Evolutionary conservation across 2,888 invertebrate genomes (phyloP).

Genomic region (Nomada fucata): DNA sequence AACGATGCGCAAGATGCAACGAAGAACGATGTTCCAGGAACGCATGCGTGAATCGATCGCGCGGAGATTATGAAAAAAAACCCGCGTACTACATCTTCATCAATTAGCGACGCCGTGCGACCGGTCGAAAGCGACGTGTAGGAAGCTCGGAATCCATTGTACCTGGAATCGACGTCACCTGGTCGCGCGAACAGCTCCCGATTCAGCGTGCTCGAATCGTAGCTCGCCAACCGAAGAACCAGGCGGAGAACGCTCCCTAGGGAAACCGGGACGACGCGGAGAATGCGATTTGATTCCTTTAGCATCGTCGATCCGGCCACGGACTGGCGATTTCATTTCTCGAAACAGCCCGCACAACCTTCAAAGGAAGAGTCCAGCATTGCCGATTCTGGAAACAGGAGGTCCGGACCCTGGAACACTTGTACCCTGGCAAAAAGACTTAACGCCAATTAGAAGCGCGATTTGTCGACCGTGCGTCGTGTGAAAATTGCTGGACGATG

Average conservation of each 20-base stretch:
- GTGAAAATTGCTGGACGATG: slow-evolving; percentile 36
- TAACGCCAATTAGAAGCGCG: slow-evolving; percentile 55
- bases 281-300: slow-evolving; percentile 80
- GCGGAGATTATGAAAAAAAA: slow-evolving; percentile 64
- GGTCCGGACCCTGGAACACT: slow-evolving; percentile 39
- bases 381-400: slow-evolving; percentile 47
- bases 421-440: slow-evolving; percentile 34
- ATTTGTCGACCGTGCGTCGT: slow-evolving; percentile 47
- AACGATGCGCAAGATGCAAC: no score
- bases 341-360: slow-evolving; percentile 51
- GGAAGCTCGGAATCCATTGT: slow-evolving; percentile 64
- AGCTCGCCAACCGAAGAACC: slow-evolving; percentile 28
- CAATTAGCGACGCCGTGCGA: slow-evolving; percentile 71
- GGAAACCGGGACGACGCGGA: slow-evolving; percentile 67
- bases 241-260: slow-evolving; percentile 61
- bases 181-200: slow-evolving; percentile 50
- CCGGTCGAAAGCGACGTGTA: slow-evolving; percentile 72
- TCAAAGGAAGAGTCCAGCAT: slow-evolving; percentile 46
- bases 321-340: slow-evolving; percentile 50
- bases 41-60: slow-evolving; percentile 8
- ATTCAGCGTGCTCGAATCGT: slow-evolving; percentile 42
- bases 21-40: background rate
- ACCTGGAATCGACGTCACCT: slow-evolving; percentile 61
- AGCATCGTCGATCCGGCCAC: slow-evolving; percentile 63
- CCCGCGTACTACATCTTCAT: slow-evolving; percentile 72